Conservation (phyloP, 2,888 invertebrate species). For the Autographa gamma region DNA sequence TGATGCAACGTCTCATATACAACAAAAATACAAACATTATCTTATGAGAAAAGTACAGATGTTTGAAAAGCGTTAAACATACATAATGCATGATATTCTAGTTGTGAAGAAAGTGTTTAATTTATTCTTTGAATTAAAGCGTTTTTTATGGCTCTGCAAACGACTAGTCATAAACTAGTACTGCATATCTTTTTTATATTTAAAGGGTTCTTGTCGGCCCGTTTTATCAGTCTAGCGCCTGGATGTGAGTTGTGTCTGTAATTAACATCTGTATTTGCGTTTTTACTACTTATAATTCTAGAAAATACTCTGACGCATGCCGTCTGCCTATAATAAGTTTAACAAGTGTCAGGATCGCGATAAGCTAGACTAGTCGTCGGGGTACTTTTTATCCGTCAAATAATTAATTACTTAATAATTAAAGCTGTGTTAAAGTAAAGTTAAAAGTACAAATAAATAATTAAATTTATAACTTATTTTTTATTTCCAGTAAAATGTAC, state of each 20-base stretch:
- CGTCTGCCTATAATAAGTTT: neutral
- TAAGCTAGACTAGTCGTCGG: neutral
- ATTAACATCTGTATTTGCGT: slow-evolving; percentile 6
- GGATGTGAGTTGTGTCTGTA: neutral
- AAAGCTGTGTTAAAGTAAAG: no score
- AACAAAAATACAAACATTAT: neutral
- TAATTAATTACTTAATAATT: no score
- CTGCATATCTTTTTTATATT: neutral
- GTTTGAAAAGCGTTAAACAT: slow-evolving; percentile 36
- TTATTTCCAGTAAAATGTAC: no score
- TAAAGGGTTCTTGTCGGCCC: neutral
- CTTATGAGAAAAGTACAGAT: neutral
- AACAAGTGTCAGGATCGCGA: neutral
- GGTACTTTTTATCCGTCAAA: neutral
- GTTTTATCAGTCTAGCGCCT: neutral
- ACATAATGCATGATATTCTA: slow-evolving; percentile 39
- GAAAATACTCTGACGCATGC: neutral
- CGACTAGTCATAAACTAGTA: slow-evolving; percentile 24
- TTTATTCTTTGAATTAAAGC: slow-evolving; percentile 42
- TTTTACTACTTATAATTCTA: neutral
- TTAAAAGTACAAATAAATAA: no score
- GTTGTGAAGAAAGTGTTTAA: slow-evolving; percentile 53
- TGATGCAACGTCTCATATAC: neutral
- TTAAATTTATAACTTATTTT: no score
- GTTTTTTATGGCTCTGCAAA: slow-evolving; percentile 41